A percentile compares a stretch with the other conserved stretches of the same genome.
Conservation (phyloP, 2,888 invertebrate species). For the Dasypogon diadema region DNA sequence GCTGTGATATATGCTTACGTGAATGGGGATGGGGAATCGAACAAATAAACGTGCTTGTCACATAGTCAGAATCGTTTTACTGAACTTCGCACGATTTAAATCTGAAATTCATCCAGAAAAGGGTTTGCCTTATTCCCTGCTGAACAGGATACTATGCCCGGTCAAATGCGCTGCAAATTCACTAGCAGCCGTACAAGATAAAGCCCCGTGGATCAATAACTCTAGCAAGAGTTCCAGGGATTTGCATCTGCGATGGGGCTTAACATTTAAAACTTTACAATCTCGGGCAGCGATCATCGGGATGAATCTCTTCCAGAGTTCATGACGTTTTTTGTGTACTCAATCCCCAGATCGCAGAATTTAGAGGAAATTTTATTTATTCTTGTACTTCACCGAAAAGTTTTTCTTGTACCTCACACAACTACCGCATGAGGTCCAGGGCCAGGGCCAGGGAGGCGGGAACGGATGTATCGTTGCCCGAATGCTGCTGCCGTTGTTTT, state of each 20-base stretch:
- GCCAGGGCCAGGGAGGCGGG: not conserved
- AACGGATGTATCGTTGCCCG: not conserved
- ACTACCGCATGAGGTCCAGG: not conserved
- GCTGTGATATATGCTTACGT: not conserved
- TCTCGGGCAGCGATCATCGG: constrained; percentile 39
- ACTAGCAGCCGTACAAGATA: constrained; percentile 4
- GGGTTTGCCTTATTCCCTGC: constrained; percentile 22
- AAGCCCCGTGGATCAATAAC: constrained; percentile 32
- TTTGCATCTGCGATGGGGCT: constrained; percentile 46
- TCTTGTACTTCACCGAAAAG: constrained; percentile 9
- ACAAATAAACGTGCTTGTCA: constrained; percentile 35
- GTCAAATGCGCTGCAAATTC: constrained; percentile 35
- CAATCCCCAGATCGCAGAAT: constrained; percentile 40
- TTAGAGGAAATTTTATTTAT: constrained; percentile 44
- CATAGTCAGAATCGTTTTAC: constrained; percentile 26
- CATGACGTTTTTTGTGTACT: constrained; percentile 36
- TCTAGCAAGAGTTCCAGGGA: constrained; percentile 38
- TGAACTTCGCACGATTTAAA: constrained; percentile 24
- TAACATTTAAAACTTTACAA: constrained; percentile 46
- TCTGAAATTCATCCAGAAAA: constrained; percentile 10
- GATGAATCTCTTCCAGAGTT: constrained; percentile 38
- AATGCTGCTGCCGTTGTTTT: constrained; percentile 20
- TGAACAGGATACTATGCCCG: constrained; percentile 14
- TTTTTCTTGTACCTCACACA: not conserved
- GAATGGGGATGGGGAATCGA: not conserved